phyloP scores from a whole-genome alignment of 2,888 invertebrate genomes.

The Drosophila peninsularis region DNA sequence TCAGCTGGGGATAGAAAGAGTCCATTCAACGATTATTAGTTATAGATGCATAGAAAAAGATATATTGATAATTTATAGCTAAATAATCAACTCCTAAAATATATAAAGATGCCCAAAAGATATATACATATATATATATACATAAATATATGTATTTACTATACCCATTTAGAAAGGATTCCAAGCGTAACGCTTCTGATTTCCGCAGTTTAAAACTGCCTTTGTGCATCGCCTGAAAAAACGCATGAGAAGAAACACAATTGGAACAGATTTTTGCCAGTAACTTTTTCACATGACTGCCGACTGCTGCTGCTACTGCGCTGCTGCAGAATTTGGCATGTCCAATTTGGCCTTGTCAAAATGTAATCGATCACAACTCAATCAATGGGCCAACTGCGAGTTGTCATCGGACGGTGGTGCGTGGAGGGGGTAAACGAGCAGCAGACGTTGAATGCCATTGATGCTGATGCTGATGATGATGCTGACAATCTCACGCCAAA shows the following conservation, averaged over 20 bases:
- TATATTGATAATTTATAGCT: too few species aligned
- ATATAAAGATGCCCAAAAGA: too few species aligned
- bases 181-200: not conserved
- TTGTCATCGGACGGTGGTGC: conserved; percentile 51
- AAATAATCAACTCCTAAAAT: too few species aligned
- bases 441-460: conserved; percentile 35
- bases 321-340: conserved; percentile 57
- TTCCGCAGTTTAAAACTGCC: too few species aligned
- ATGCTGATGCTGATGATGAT: conserved; percentile 42
- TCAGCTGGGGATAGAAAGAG: too few species aligned
- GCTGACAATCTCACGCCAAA: conserved; percentile 79
- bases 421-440: conserved; percentile 1
- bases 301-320: not conserved
- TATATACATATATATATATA: not conserved
- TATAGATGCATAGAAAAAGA: too few species aligned
- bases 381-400: conserved; percentile 58
- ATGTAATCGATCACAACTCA: conserved; percentile 84
- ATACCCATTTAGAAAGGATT: not conserved
- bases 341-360: conserved; percentile 80
- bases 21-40: too few species aligned
- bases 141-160: not conserved
- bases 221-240: not conserved
- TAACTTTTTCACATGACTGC: conserved; percentile 49
- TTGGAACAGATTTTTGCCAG: conserved; percentile 6
- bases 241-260: conserved; percentile 5